A percentile compares a stretch with the other conserved stretches of the same genome.
phyloP scores from a whole-genome alignment of 2,888 invertebrate species.

The Gymnosoma rotundatum region DNA sequence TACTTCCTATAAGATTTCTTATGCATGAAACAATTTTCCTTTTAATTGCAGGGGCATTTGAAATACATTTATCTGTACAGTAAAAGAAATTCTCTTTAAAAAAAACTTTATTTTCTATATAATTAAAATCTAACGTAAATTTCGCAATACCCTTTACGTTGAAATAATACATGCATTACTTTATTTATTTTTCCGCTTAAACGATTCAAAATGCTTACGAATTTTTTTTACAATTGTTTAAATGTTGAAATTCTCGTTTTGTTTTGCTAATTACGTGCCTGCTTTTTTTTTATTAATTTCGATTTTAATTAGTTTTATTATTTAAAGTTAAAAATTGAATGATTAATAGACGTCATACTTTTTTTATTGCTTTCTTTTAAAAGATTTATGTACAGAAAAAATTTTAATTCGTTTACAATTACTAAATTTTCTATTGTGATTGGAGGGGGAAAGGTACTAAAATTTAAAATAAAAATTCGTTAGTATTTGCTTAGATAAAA shows the following conservation, averaged over 20 bases:
- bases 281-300: conserved; percentile 26
- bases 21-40: too few species aligned
- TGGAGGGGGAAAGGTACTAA: too few species aligned
- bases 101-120: too few species aligned
- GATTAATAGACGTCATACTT: conserved; percentile 35
- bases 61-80: too few species aligned
- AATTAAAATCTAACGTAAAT: too few species aligned
- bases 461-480: too few species aligned
- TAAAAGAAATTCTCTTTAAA: too few species aligned
- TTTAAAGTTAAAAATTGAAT: conserved; percentile 26
- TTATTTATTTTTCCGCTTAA: not conserved
- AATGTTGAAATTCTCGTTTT: conserved; percentile 6
- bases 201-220: not conserved
- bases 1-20: too few species aligned
- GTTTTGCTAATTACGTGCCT: conserved; percentile 44
- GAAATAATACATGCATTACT: too few species aligned
- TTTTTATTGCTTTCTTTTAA: conserved; percentile 19
- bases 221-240: not conserved
- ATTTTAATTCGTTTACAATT: not conserved
- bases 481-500: too few species aligned
- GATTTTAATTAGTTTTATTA: conserved; percentile 35
- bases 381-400: not conserved
- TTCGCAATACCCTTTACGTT: too few species aligned
- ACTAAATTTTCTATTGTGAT: not conserved
- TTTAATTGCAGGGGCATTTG: too few species aligned